Evolutionary conservation across 2,888 invertebrate genomes (phyloP), one percentile per base, ranked within the genome.

Genomic region (Standfussiana lucernea): DNA sequence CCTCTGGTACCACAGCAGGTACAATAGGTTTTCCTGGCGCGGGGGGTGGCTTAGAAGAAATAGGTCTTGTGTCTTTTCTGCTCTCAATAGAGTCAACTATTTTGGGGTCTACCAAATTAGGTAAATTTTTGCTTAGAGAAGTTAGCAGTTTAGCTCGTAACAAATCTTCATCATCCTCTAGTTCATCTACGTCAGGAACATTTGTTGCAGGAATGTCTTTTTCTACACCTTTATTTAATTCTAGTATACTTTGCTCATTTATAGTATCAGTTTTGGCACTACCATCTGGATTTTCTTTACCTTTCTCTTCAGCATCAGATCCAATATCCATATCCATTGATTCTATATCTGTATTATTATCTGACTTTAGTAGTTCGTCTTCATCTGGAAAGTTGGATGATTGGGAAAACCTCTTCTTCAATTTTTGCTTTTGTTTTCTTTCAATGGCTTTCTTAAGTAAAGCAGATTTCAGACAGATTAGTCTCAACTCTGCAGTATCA

Each of bases 391-490:
- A 84, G 85, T 90, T 93, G 50, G 92, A 89, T 75, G 95, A 93
- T 79, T 95, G 95, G 11, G 95, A 95, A 45, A 95, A 84, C 76
- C 90, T 92, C 88, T 96, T 96, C 73, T 91, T 93, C 80, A 94
- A 80, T 88, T 95, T 96, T 84, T 95, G 94, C 77, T 95, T 96
- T 82, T 93, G 93, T 92, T 97, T 97, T 90, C 97, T 95, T 91
- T 97, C 97, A 84, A 97, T 96, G 77, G 97, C 97, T 92, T 98
- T 98, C 87, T 98, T 98, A 62, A 98, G 89, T 64, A 98, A 94
- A 11, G 98, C 97, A n/a, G 98, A 98, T 86, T 97, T 97, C n/a
- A 98, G 93, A 73, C 98, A 98, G 83, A 97, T 97, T 86, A 97
- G 93, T 85, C 98, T 95, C 68, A 98, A 92, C 86, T 97, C 97